Evolutionary conservation across 92 coral and sea anemone species (phyloP).

Genomic region (Porites rus): DNA sequence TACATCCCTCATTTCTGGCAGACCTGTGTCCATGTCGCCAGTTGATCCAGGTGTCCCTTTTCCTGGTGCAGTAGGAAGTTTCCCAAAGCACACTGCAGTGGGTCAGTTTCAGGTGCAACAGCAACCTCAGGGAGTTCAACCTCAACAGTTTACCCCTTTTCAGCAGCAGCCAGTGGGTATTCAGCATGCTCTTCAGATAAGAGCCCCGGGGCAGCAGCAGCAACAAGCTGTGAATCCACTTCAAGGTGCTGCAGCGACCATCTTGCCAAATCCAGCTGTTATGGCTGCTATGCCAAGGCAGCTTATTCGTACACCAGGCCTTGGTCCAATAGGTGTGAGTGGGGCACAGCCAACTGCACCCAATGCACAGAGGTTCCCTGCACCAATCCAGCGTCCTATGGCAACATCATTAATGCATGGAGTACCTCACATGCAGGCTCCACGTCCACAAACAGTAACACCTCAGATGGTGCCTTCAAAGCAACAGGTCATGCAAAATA

Average conservation of each 20-base stretch:
- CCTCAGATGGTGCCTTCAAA: conserved; percentile 61
- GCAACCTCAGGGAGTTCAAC: conserved; percentile 68
- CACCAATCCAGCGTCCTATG: conserved; percentile 98
- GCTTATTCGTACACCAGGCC: conserved; percentile 69
- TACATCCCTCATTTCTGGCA: conserved; percentile 76
- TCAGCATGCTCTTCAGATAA: conserved; percentile 67
- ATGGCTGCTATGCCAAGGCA: conserved; percentile 83
- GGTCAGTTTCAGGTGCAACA: conserved; percentile 89
- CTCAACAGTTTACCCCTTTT: conserved; percentile 90
- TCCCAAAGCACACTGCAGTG: conserved; percentile 79
- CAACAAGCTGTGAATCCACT: conserved; percentile 74
- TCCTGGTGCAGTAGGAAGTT: conserved; percentile 80
- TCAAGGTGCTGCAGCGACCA: conserved; percentile 67
- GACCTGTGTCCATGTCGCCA: conserved; percentile 92
- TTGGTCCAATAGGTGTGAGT: conserved; percentile 72
- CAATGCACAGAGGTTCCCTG: conserved; percentile 86
- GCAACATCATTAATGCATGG: conserved; percentile 71
- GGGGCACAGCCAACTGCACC: conserved; percentile 77
- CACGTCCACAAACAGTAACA: conserved; percentile 62
- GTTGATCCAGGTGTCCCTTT: conserved; percentile 87
- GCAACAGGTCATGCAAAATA: conserved; percentile 64
- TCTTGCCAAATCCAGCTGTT: conserved; percentile 78
- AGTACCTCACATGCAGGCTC: conserved; percentile 80
- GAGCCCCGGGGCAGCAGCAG: conserved; percentile 76
- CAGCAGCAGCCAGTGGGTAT: conserved; percentile 85